phyloP scores from a whole-genome alignment of 2,888 invertebrate genomes.

The Macaria liturata region DNA sequence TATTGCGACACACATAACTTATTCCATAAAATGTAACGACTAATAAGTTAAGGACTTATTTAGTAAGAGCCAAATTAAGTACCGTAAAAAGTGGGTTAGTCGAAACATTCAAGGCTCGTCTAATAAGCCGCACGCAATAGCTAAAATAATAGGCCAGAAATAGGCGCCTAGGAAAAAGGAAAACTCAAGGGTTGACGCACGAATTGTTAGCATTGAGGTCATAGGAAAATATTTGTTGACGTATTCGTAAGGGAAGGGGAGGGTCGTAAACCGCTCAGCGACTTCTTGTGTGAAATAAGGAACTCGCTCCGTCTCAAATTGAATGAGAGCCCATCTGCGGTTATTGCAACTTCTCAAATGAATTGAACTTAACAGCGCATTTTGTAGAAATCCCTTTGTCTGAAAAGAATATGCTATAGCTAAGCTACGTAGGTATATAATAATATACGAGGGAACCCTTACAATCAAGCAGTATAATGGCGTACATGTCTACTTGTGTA shows the following conservation, averaged over 20 bases:
- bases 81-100: conserved; percentile 25
- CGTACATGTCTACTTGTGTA: conserved; percentile 12
- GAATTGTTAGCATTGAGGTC: conserved; percentile 44
- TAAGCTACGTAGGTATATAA: neutral
- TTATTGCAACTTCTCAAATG: too few species aligned
- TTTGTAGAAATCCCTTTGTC: conserved; percentile 1
- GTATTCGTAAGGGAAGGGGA: conserved; percentile 2
- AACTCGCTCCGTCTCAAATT: neutral
- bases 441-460: conserved; percentile 3
- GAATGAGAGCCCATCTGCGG: too few species aligned
- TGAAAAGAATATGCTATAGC: conserved; percentile 3
- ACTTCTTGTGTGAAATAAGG: conserved; percentile 8
- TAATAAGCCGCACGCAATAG: conserved; percentile 25
- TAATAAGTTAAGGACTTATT: conserved; percentile 20
- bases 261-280: conserved; percentile 5
- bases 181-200: conserved; percentile 43
- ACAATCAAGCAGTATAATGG: conserved; percentile 15
- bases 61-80: conserved; percentile 23
- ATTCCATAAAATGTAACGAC: conserved; percentile 13
- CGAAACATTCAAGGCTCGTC: conserved; percentile 17
- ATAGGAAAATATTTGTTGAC: conserved; percentile 29
- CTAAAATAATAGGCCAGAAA: conserved; percentile 36
- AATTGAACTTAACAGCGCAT: too few species aligned
- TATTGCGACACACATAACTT: conserved; percentile 15
- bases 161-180: conserved; percentile 34